phyloP scores from a whole-genome alignment of 2,113 vertebrate genomes.

The Cygnus atratus region DNA sequence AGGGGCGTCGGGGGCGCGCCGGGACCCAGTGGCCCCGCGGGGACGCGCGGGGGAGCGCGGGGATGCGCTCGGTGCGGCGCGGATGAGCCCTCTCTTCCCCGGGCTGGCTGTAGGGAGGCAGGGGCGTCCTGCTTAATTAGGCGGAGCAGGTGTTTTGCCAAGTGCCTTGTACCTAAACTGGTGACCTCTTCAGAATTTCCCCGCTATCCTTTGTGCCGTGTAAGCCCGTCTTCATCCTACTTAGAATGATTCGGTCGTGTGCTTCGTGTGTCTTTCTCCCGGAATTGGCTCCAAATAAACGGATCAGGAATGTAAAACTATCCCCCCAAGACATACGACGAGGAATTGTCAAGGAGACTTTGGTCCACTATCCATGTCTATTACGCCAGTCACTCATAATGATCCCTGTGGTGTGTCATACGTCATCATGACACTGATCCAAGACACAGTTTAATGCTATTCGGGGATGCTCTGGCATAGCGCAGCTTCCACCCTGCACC shows the following conservation, averaged over 20 bases:
- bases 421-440: constrained; percentile 49
- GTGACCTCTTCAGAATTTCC: not conserved
- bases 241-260: not conserved
- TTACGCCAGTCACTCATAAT: constrained; percentile 34
- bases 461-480: not conserved
- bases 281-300: constrained; percentile 26
- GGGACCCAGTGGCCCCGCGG: no score
- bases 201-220: not conserved
- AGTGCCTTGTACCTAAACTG: not conserved
- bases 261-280: not conserved
- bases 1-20: accelerated
- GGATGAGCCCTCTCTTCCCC: not conserved
- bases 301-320: constrained; percentile 46
- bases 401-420: constrained; percentile 11
- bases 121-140: not conserved
- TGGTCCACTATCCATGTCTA: constrained; percentile 45
- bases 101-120: not conserved
- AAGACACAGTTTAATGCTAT: constrained; percentile 38
- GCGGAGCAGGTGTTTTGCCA: not conserved
- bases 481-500: not conserved
- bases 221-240: not conserved
- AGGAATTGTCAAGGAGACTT: constrained; percentile 54
- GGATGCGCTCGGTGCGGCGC: not conserved
- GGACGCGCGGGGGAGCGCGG: accelerated
- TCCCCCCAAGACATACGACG: constrained; percentile 21